phyloP scores from a whole-genome alignment of 2,113 vertebrate species.

The Terrapene triunguis region DNA sequence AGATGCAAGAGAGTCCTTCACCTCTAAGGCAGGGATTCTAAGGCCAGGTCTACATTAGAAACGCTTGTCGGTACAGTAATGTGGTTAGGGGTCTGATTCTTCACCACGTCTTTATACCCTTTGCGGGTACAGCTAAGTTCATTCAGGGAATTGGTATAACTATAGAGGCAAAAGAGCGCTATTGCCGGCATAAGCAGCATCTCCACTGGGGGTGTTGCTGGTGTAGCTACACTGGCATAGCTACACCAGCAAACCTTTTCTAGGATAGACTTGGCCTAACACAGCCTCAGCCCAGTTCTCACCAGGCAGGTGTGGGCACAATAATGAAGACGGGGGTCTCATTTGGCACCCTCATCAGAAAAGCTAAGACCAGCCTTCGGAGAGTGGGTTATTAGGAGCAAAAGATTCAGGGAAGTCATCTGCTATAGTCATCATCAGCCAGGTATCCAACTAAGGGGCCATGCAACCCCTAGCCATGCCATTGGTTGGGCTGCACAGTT shows the following conservation, averaged over 20 bases:
- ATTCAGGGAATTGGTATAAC: not conserved
- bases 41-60: not conserved
- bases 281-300: not conserved
- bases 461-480: not conserved
- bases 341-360: not conserved
- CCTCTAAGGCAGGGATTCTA: not conserved
- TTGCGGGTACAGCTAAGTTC: not conserved
- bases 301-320: not conserved
- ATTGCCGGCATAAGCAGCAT: not conserved
- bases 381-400: not conserved
- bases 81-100: not conserved
- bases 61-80: not conserved
- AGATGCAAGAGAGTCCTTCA: not conserved
- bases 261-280: not conserved
- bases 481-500: not conserved
- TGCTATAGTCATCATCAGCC: not conserved
- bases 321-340: not conserved
- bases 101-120: not conserved
- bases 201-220: not conserved
- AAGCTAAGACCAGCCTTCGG: not conserved
- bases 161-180: not conserved
- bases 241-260: not conserved
- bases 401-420: not conserved
- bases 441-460: not conserved
- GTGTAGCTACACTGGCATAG: not conserved